These are phyloP conservation scores for Telenomus remus DNA, from an alignment of 1,140 invertebrate genomes.

Conservation along the genomic window DNA sequence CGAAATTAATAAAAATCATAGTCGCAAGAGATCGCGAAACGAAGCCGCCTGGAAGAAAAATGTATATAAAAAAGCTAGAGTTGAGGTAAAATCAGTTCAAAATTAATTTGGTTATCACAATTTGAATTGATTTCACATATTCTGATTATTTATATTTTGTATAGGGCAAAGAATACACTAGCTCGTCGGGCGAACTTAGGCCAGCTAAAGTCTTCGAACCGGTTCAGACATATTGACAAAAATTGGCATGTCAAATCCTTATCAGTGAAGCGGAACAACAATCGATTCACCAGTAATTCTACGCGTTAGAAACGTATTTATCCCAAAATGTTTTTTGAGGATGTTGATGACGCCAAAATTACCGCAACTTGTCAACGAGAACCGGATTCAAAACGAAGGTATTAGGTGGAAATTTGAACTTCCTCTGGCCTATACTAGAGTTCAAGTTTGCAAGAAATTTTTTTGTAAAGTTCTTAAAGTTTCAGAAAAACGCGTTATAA, in stretches of 20 bases:
- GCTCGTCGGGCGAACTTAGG: background rate
- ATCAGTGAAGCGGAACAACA: background rate
- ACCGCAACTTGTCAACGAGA: background rate
- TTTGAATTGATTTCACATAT: too few species aligned
- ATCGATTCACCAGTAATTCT: background rate
- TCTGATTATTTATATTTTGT: background rate
- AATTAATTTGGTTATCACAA: too few species aligned
- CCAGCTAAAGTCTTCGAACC: background rate
- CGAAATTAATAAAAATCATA: too few species aligned
- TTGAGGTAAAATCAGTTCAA: too few species aligned
- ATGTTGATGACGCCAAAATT: background rate
- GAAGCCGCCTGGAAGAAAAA: too few species aligned
- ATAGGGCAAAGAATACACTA: conserved; percentile 1
- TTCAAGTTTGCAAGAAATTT: background rate
- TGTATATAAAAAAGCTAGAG: too few species aligned
- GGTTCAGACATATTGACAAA: background rate
- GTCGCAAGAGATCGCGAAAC: too few species aligned
- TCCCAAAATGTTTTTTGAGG: conserved; percentile 5
- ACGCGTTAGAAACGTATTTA: background rate
- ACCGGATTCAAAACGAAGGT: background rate
- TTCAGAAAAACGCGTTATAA: background rate
- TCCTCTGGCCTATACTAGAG: background rate
- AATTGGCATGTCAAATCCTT: background rate
- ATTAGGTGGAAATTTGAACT: conserved; percentile 1
- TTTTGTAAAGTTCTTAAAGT: background rate